Conservation (phyloP, 2,888 invertebrate species). For the Apotomis betuletana region DNA sequence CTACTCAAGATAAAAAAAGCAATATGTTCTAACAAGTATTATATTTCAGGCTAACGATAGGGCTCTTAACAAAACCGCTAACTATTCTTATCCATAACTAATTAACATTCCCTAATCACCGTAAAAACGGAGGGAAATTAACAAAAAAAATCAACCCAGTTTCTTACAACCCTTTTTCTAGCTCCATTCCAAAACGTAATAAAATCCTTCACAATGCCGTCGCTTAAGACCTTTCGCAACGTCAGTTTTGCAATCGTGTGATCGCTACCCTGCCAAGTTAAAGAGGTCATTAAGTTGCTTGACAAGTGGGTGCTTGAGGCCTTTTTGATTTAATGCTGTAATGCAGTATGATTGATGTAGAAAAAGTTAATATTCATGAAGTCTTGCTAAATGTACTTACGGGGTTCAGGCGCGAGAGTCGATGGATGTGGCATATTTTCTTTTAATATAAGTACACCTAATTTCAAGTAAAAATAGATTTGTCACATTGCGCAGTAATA, state of each 20-base stretch:
- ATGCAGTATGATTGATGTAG: constrained; percentile 74
- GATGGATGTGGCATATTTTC: constrained; percentile 40
- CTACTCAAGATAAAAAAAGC: no score
- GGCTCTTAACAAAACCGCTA: constrained; percentile 16
- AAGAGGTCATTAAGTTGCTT: constrained; percentile 33
- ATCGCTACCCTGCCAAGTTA: constrained; percentile 33
- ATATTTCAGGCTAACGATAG: not conserved
- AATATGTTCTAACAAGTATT: no score
- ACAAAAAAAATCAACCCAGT: constrained; percentile 40
- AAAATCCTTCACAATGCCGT: not conserved
- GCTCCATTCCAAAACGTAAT: not conserved
- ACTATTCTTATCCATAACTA: constrained; percentile 37
- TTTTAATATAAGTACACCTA: not conserved
- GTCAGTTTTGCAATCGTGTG: constrained; percentile 14
- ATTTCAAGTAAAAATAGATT: not conserved
- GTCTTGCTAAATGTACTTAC: constrained; percentile 65
- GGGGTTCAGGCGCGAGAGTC: constrained; percentile 36
- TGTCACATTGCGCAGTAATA: no score
- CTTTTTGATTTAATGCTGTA: constrained; percentile 36
- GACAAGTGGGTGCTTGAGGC: constrained; percentile 42
- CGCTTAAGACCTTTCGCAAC: not conserved
- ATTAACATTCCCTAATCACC: constrained; percentile 41
- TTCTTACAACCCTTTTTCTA: constrained; percentile 27
- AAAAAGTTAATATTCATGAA: constrained; percentile 78
- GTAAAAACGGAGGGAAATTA: constrained; percentile 39